Percentiles rank a stretch among this genome's conserved stretches.
phyloP scores from a whole-genome alignment of 2,113 vertebrate genomes.

The Uropsilus gracilis region DNA sequence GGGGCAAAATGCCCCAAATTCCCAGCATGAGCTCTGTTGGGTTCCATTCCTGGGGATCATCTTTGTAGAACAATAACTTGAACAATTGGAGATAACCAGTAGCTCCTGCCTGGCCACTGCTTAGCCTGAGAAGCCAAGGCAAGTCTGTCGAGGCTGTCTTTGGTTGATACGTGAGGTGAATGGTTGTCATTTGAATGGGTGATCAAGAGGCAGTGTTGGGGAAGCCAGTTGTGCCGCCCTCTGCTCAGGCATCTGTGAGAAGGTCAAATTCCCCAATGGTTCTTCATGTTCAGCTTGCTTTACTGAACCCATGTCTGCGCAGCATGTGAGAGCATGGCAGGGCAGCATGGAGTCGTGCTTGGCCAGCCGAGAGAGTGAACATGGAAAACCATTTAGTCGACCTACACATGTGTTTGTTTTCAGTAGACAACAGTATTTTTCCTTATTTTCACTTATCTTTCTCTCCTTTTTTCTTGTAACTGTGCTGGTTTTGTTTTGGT shows the following conservation, averaged over 20 bases:
- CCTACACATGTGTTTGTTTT: conserved; percentile 88
- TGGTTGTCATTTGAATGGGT: neutral
- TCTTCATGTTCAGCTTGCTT: conserved; percentile 90
- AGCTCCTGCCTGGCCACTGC: neutral
- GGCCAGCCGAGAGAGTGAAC: conserved; percentile 86
- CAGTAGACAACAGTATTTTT: conserved; percentile 88
- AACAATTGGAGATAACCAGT: neutral
- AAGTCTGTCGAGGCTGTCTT: neutral
- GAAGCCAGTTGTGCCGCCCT: neutral
- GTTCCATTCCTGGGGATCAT: neutral
- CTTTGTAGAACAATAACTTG: neutral
- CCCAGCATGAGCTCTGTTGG: neutral
- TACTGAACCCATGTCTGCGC: conserved; percentile 83
- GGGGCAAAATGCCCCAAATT: neutral
- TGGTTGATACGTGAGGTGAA: neutral
- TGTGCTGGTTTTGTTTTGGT: conserved; percentile 85
- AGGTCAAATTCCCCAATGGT: conserved; percentile 88
- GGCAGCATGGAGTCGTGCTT: conserved; percentile 85
- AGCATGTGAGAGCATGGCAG: conserved; percentile 86
- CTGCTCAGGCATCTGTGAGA: conserved; percentile 84
- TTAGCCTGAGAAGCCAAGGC: neutral
- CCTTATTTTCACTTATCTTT: conserved; percentile 94
- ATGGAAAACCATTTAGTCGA: conserved; percentile 90
- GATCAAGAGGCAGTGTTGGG: conserved; percentile 49
- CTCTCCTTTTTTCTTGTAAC: conserved; percentile 87